phyloP scores from a whole-genome alignment of 2,797 vertebrate species.

The Cheirogaleus major region DNA sequence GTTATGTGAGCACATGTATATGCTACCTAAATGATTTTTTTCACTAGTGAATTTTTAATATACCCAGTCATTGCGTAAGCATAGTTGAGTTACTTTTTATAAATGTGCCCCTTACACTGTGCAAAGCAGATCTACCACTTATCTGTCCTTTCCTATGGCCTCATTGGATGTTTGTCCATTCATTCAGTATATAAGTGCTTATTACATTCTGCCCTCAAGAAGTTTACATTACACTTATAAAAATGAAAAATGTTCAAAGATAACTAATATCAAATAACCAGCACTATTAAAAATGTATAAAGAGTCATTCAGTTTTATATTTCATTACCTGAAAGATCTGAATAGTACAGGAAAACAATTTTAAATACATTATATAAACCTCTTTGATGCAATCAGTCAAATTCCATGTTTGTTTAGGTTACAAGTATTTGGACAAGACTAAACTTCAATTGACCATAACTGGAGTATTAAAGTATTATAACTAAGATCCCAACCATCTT shows the following conservation, averaged over 20 bases:
- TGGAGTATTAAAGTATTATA: neutral
- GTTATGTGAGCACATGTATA: neutral
- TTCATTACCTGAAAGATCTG: neutral
- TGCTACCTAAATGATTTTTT: slow-evolving; percentile 26
- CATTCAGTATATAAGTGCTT: neutral
- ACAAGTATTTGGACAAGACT: slow-evolving; percentile 16
- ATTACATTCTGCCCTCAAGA: neutral
- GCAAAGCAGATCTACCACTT: neutral
- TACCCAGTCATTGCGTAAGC: neutral
- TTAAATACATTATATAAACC: neutral
- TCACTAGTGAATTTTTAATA: neutral
- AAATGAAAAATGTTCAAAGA: slow-evolving; percentile 16
- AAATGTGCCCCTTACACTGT: neutral
- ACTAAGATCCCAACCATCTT: neutral
- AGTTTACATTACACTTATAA: neutral
- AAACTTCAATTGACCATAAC: neutral
- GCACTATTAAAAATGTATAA: neutral
- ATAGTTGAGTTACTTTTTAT: neutral
- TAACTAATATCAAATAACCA: slow-evolving; percentile 19
- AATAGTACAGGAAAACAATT: neutral
- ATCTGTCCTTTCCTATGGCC: neutral
- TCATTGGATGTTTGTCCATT: neutral
- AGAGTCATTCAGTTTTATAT: neutral
- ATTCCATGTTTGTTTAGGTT: slow-evolving; percentile 19
- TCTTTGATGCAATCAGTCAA: slow-evolving; percentile 6